Evolutionary conservation across 1,140 invertebrate genomes (phyloP).

Genomic region (Aphaenogaster floridana): DNA sequence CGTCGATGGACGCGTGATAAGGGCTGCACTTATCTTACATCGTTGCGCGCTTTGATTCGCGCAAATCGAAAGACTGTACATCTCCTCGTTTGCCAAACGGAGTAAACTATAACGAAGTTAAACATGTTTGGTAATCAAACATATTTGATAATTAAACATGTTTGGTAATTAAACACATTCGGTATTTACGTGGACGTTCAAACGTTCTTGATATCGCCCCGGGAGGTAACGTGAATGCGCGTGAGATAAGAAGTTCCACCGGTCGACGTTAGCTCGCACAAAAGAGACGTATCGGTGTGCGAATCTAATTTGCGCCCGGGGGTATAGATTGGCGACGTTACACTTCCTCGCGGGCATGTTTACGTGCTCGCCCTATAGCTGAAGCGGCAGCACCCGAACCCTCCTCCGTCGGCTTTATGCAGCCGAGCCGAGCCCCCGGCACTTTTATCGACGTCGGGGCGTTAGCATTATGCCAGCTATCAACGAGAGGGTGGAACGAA

Average conservation of each 20-base stretch:
- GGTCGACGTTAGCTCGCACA: constrained; percentile 13
- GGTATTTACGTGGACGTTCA: constrained; percentile 16
- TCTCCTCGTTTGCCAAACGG: neutral
- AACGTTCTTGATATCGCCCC: constrained; percentile 31
- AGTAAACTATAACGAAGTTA: neutral
- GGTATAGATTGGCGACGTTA: constrained; percentile 30
- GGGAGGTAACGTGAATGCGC: neutral
- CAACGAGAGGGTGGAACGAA: constrained; percentile 72
- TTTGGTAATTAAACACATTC: constrained; percentile 25
- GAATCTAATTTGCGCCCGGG: constrained; percentile 36
- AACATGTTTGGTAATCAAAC: constrained; percentile 18
- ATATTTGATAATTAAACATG: constrained; percentile 38
- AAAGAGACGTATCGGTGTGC: constrained; percentile 19
- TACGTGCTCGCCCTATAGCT: constrained; percentile 58
- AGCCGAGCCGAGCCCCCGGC: constrained; percentile 63
- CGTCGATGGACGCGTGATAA: constrained; percentile 6
- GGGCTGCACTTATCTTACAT: neutral
- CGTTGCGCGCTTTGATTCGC: neutral
- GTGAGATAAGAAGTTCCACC: constrained; percentile 34
- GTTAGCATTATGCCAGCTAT: constrained; percentile 81
- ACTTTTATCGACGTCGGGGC: constrained; percentile 79
- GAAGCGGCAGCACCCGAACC: constrained; percentile 28
- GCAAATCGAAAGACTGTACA: constrained; percentile 15
- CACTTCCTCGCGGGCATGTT: constrained; percentile 57
- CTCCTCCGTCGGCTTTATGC: constrained; percentile 68